Base-by-base conservation (phyloP, 2,888 invertebrate genomes). In the Graphium colonna region DNA sequence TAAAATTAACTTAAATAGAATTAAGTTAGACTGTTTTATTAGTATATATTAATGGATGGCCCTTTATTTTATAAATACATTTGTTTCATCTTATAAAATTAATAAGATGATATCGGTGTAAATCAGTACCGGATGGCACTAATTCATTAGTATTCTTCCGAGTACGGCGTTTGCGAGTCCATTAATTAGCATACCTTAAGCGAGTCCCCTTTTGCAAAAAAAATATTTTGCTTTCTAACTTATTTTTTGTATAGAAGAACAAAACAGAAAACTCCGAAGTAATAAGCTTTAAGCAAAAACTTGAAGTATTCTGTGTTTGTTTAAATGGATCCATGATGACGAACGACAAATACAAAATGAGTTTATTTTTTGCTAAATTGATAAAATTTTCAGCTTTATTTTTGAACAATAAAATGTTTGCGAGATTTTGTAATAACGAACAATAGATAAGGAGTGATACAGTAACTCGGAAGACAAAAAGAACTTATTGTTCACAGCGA, bases 181-280 rank as follows among this genome's bases (percentile, higher is more conserved):
- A 47, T 52, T 47, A 42, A 52, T 52, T 52, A 42, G 42, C 52
- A 52, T 52, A 42, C 18, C 28, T 43, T 52, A 18, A 21, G 15
- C 36, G 31, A 33, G 36, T 47, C 38, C 21, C 28, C 44, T 40
- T 41, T 31, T 46, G 21, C 36, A 21, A 38, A 33, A 41, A 52
- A 38, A 38, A 41, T 40, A 28, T 41, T 45, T 41, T 40, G 41
- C 41, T 0, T 40, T 43, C 13, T 2, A 36, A 12, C 10, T 45
- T 33, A 17, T n/a, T 33, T 33, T 33, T 2, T 33, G 33, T 5
- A 5, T 33, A 33, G 10, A 33, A 33, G 9, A 16, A 31, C n/a
- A 31, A 10, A 28, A 31, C n/a, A 10, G 36, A 36, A n/a, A n/a
- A 4, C 4, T 13, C 5, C 36, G 3, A 36, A 4, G 36, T 5